Base-by-base conservation (phyloP, 2,113 vertebrate genomes). In the Ovibos moschatus region DNA sequence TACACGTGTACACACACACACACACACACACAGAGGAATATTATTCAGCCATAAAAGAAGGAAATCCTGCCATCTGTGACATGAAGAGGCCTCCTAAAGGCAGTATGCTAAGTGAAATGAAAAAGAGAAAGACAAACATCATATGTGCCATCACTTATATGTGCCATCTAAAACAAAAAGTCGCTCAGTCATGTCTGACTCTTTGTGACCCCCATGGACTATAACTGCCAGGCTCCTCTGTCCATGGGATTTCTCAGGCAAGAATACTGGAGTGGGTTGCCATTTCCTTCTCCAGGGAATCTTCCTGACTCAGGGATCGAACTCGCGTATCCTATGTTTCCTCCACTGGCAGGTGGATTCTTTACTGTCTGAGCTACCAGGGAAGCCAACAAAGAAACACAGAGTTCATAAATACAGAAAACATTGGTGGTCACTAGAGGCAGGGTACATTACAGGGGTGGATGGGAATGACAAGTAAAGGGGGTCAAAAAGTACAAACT, bases 241-340 rank as follows among this genome's bases (percentile, higher is more conserved):
- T 27, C 40, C 36, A 14, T 14, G 36, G 71, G 36, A 27, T 76
- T 76, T 27, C 23, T 25, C 71, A 43, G 11, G 12, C 36, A 76
- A 76, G 71, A 43, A 14, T 76, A 76, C 36, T 76, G 36, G 71
- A 76, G 1, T 43, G 71, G 23, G 23, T 43, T 76, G 71, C 71
- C 71, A 27, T 76, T 43, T 76, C 71, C 23, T 76, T 76, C 71
- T 43, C 36, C 23, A 76, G 36, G 12, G 71, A 4, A 76, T 40
- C 36, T 43, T 43, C 71, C 21, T 14, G 23, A 43, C 36, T 43
- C 71, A 76, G 23, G 71, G 36, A 43, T 76, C 0, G 3, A 43
- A 76, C 36, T 40, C 2, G 11, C 1, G 1, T 23, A 6, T 74
- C 36, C 67, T 3, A 40, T 2, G 0, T 76, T 3, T 43, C 71